Percentiles rank a stretch among this genome's conserved stretches.
Conservation (phyloP, 2,797 vertebrate species). For the Pelodytes ibericus region DNA sequence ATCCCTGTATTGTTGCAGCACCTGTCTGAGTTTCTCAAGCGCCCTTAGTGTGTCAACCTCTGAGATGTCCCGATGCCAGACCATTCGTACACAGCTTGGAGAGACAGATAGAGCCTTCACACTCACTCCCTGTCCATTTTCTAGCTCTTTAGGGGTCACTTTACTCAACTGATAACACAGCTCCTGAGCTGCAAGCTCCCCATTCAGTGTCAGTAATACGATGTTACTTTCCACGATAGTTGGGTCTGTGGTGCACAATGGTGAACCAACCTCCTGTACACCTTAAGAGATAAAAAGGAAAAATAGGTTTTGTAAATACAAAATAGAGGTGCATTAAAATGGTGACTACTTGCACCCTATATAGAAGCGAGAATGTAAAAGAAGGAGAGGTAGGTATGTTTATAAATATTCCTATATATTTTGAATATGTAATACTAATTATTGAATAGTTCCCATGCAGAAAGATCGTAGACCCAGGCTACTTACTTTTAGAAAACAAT, state of each 20-base stretch:
- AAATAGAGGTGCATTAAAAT: too few relatives aligned
- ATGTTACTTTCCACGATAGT: slow-evolving; percentile 81
- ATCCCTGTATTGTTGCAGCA: slow-evolving; percentile 65
- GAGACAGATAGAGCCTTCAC: slow-evolving; percentile 78
- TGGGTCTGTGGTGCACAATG: slow-evolving; percentile 68
- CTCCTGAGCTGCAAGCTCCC: slow-evolving; percentile 59
- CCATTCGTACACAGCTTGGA: slow-evolving; percentile 63
- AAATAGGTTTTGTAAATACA: too few relatives aligned
- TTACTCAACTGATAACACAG: slow-evolving; percentile 74
- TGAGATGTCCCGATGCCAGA: slow-evolving; percentile 81
- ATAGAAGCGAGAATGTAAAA: too few relatives aligned
- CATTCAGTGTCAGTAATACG: slow-evolving; percentile 67
- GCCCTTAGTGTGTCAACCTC: slow-evolving; percentile 74
- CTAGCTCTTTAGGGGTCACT: slow-evolving; percentile 70
- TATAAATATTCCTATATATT: too few relatives aligned
- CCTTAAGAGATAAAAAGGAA: slow-evolving; percentile 61
- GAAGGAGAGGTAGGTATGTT: too few relatives aligned
- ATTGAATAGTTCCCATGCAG: too few relatives aligned
- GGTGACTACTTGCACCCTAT: too few relatives aligned
- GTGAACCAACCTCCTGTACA: slow-evolving; percentile 66
- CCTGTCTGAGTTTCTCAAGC: slow-evolving; percentile 76
- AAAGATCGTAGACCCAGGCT: not conserved
- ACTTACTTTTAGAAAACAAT: slow-evolving; percentile 78
- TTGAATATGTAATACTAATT: too few relatives aligned
- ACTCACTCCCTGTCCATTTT: slow-evolving; percentile 63